Evolutionary conservation across 2,113 vertebrate species (phyloP).

Genomic region (Melanerpes formicivorus): DNA sequence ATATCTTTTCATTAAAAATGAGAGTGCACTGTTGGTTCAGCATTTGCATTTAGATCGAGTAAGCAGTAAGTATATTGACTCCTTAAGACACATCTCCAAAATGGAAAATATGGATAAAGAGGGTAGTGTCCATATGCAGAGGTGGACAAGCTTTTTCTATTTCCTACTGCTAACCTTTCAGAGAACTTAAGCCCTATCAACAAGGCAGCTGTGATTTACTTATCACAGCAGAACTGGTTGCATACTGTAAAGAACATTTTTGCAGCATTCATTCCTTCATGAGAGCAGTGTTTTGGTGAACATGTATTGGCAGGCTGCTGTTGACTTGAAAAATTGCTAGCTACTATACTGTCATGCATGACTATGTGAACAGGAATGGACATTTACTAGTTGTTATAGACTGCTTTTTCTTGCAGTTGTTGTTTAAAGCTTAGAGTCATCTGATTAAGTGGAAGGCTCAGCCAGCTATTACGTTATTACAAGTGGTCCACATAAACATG

Average conservation of each 20-base stretch:
- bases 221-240: background rate
- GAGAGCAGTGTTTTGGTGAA: background rate
- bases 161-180: background rate
- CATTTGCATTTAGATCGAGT: slow-evolving; percentile 78
- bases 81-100: slow-evolving; percentile 58
- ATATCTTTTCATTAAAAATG: slow-evolving; percentile 77
- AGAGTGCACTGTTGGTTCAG: slow-evolving; percentile 63
- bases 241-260: background rate
- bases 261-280: background rate
- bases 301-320: background rate
- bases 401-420: background rate
- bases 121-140: background rate
- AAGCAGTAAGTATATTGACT: slow-evolving; percentile 66
- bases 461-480: fast-evolving
- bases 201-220: background rate
- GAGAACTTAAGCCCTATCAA: background rate
- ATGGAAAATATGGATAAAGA: background rate
- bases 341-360: background rate
- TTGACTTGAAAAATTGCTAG: background rate
- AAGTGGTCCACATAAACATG: background rate
- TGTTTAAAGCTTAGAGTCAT: background rate
- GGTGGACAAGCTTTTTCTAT: background rate
- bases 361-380: background rate
- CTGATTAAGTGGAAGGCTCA: background rate
- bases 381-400: fast-evolving